phyloP scores from a whole-genome alignment of 2,797 vertebrate species.

The Oryzias sinensis region DNA sequence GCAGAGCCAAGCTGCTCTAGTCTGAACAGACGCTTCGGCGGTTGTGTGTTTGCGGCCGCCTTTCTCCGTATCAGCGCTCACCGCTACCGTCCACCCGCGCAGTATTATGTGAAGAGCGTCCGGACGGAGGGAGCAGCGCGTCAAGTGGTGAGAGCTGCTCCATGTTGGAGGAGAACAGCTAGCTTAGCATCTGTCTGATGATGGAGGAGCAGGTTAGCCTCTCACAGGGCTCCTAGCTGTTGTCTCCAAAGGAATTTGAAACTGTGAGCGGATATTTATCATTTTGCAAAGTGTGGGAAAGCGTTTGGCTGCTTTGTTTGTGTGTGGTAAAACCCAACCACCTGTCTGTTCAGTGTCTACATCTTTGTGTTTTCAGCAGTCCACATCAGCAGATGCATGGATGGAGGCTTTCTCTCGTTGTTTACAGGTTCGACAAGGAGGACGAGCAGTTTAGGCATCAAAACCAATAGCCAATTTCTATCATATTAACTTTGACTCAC shows the following conservation, averaged over 20 bases:
- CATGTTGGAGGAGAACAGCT: conserved; percentile 49
- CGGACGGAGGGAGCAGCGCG: conserved; percentile 66
- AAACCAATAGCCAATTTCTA: no score
- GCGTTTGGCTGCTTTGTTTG: background rate
- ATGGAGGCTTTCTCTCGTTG: background rate
- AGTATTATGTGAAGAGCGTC: conserved; percentile 68
- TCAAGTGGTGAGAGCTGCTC: conserved; percentile 72
- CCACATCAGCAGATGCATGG: conserved; percentile 1
- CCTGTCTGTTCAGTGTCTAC: conserved; percentile 74
- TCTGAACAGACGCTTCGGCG: conserved; percentile 49
- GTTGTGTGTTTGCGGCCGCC: background rate
- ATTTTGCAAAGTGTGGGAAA: background rate
- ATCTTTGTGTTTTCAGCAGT: conserved; percentile 38
- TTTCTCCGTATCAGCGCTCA: conserved; percentile 30
- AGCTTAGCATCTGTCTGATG: conserved; percentile 59
- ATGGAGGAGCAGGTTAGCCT: conserved; percentile 62
- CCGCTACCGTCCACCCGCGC: conserved; percentile 28
- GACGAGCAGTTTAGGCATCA: no score
- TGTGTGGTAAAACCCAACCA: conserved; percentile 50
- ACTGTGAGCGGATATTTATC: background rate
- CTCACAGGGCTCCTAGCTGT: conserved; percentile 25
- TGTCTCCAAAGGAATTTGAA: background rate
- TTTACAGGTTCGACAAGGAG: no score
- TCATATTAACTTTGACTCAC: no score
- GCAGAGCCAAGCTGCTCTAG: conserved; percentile 54